Conservation (phyloP, 2,113 vertebrate species). For the Vombatus ursinus region DNA sequence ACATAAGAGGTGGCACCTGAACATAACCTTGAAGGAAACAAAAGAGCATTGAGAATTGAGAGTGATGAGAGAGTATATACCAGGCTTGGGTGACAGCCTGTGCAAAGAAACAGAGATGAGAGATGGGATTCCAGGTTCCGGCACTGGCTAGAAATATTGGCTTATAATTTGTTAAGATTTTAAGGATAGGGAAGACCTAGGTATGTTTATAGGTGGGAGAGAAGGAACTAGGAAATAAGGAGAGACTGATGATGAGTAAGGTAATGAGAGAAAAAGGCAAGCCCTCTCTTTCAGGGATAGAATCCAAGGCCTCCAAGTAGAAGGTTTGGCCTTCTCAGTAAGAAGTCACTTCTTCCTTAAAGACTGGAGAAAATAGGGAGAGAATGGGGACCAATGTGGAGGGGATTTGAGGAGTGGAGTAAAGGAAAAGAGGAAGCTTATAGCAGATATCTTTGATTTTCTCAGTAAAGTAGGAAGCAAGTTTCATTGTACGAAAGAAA, state of each 20-base stretch:
- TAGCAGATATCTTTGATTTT: background rate
- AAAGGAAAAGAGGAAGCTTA: background rate
- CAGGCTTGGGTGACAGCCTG: background rate
- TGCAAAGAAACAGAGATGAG: background rate
- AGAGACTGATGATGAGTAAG: background rate
- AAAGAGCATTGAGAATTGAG: background rate
- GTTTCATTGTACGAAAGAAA: background rate
- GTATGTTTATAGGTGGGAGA: background rate
- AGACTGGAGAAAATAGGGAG: background rate
- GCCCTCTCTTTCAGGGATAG: background rate
- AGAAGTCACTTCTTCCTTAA: background rate
- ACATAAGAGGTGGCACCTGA: background rate
- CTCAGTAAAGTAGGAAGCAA: background rate
- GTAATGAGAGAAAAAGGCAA: background rate
- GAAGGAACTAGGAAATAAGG: background rate
- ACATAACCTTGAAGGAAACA: background rate
- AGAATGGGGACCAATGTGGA: background rate
- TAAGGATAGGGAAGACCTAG: background rate
- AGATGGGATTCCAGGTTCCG: background rate
- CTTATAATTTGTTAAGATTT: background rate
- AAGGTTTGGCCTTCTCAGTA: background rate
- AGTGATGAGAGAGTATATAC: background rate
- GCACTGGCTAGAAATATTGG: background rate
- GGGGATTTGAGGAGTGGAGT: background rate
- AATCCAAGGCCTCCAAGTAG: background rate